Evolutionary conservation across 2,888 invertebrate genomes (phyloP), one percentile per base, ranked within the genome.

Genomic region (Sphaerophoria taeniata): DNA sequence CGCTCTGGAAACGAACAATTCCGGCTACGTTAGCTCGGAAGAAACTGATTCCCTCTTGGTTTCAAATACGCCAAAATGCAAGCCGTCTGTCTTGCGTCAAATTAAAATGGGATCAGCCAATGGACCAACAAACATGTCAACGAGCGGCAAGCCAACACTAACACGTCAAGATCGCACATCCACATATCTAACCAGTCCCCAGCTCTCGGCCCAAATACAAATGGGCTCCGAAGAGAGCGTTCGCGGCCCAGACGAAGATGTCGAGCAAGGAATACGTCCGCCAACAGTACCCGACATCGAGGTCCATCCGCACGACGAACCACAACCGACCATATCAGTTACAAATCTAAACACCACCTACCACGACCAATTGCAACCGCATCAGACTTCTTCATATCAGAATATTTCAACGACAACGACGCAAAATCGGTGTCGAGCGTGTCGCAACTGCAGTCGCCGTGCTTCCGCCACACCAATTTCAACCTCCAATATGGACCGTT

Each of bases 81-180:
- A 92, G 45, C 87, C 87, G n/a, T 90, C 90, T 3, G 86, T 90
- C 67, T 87, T 88, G 88, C 90, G 90, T 60, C 91, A 91, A 89
- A 90, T 91, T 67, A 90, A 90, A 88, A 91, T 89, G 88, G 89
- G 89, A 87, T 91, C 92, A 63, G 89, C 89, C 1, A 91, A 92
- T 88, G 91, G 92, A 80, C 92, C 92, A 86, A 91, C 90, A 81
- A 89, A 88, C 73, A 90, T 90, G 90, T 90, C 89, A 83, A 89
- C 93, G 70, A 93, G 93, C 87, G 94, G 94, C 79, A 97, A 97
- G 91, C 97, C 97, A 88, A 95, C 96, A 87, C 93, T 97, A 87
- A 97, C 96, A 93, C 94, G 97, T 88, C 97, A 97, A 93, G 97
- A 97, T 93, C 96, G 97, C 89, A 96, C 97, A 61, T 96, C 97